Base-by-base conservation (phyloP, 2,113 vertebrate species). In the Cyanistes caeruleus region DNA sequence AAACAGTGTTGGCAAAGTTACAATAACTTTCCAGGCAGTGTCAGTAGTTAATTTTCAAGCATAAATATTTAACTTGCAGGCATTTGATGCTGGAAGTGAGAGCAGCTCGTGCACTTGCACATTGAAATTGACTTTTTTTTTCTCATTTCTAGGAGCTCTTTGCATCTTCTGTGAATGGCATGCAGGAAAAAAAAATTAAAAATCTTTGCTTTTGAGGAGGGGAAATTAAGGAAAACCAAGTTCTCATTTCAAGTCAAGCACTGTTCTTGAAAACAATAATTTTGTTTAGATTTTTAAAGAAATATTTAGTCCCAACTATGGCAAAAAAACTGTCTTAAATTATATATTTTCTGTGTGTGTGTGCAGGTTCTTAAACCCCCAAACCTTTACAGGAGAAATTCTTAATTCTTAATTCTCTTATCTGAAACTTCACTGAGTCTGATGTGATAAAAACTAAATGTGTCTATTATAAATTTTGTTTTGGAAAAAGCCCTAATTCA, bases 371-470 rank as follows among this genome's bases (percentile, higher is more conserved):
- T 92, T 89, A 89, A 96, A 58, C 56, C 84, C 89, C 41, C 76
- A 94, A 97, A 85, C 43, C 93, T 88, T 97, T 93, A 92, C 70
- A 87, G 53, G n/a, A 88, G 35, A 84, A 93, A 79, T 97, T 95
- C 68, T 96, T 87, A 93, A 79, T 97, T 95, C 68, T 96, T 87
- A 83, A 64, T 53, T 88, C 39, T 65, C 55, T 79, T 86, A 67
- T 75, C 62, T 84, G 69, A 11, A 81, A 23, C 55, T 87, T 19
- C 6, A 20, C 30, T 9, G 55, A 41, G 18, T 78, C 58, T 93
- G 76, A 49, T 20, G 17, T 56, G 69, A 49, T 78, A 55, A 43
- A 17, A 68, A 69, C 17, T 18, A 3, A 16, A 5, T 39, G 24
- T 74, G 10, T 64, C 14, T 39, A 3, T 37, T 74, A 49, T 7